Base-by-base conservation (phyloP, 2,797 vertebrate genomes). In the Cuniculus paca region DNA sequence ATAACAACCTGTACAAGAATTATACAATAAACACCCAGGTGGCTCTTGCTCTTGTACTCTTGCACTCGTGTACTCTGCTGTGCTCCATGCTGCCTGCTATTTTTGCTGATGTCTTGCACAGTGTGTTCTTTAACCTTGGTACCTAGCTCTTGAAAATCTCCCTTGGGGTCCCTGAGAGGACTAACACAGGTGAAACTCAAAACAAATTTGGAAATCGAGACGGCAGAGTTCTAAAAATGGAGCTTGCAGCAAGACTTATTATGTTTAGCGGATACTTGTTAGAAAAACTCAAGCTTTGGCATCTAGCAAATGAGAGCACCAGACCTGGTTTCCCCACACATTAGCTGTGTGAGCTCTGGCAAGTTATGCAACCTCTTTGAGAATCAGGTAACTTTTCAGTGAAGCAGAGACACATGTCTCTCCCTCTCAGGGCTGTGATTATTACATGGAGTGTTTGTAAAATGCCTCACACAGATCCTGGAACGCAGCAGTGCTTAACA, bases 201-300 rank as follows among this genome's bases (percentile, higher is more conserved):
- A 48, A 56, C 79, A 87, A 77, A 90, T 50, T 72, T 93, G 45
- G 58, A 82, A 88, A 86, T 50, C 79, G 68, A 94, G 91, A 54
- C 19, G 28, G 48, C 19, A 58, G 93, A 94, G 16, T 83, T n/a
- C 77, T 54, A 34, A 56, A 4, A 13, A 75, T 31, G 72, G 5
- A 26, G 0, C n/a, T 56, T 72, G 45, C 12, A 81, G 82, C 78
- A 70, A 95, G 31, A 24, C 5, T 60, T 45, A 39, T 36, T 2
- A 4, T 86, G 28, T 42, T 75, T 80, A 78, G 77, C 72, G 31
- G 88, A 7, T 52, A 45, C 39, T 65, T 81, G 2, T 11, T 95
- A 79, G 65, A 39, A 93, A 97, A 79, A 65, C 39, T 68, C 52
- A 89, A 77, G 68, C 58, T 83, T 84, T 4, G 7, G n/a, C 79